phyloP scores from a whole-genome alignment of 2,113 vertebrate species.

The Colius striatus region DNA sequence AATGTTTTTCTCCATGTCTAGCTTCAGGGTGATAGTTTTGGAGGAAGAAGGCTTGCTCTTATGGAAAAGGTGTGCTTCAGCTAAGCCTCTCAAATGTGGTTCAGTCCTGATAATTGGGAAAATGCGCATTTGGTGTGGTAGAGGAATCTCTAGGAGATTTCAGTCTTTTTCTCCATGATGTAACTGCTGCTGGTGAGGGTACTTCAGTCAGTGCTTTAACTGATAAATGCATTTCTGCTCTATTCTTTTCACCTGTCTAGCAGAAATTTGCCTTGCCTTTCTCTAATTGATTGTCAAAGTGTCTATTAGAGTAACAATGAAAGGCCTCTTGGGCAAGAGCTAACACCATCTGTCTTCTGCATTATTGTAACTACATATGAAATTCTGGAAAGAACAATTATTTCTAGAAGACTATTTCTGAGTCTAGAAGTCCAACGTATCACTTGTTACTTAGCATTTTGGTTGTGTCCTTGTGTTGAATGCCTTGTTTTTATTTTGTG shows the following conservation, averaged over 20 bases:
- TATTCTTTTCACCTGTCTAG: neutral
- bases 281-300: neutral
- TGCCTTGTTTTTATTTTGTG: neutral
- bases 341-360: neutral
- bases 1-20: neutral
- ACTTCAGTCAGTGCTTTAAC: neutral
- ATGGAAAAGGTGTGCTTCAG: neutral
- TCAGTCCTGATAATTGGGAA: neutral
- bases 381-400: neutral
- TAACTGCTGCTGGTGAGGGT: neutral
- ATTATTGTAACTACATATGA: neutral
- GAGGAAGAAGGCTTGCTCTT: neutral
- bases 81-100: neutral
- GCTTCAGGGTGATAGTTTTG: neutral
- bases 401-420: neutral
- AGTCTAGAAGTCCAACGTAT: neutral
- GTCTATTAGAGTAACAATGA: neutral
- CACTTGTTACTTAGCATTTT: neutral
- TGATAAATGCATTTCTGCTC: neutral
- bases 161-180: neutral
- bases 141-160: neutral
- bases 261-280: neutral
- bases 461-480: neutral
- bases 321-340: neutral
- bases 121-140: neutral